A percentile compares a stretch with the other conserved stretches of the same genome.
Conservation (phyloP, 2,113 vertebrate species). For the Pampusana beccarii region DNA sequence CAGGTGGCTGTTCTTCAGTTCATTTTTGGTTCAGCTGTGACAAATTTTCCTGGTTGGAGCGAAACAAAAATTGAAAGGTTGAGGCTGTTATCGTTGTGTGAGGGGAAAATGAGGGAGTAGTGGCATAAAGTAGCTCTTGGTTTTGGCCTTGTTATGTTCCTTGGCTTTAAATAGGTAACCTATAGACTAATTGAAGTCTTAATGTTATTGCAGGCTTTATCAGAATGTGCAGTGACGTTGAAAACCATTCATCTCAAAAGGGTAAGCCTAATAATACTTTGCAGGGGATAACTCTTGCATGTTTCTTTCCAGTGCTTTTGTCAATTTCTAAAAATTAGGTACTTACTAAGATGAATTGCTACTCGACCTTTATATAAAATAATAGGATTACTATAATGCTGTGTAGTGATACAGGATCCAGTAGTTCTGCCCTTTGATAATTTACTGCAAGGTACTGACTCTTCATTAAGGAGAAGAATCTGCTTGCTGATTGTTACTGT, state of each 20-base stretch:
- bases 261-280: conserved; percentile 74
- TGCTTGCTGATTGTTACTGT: not conserved
- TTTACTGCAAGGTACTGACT: not conserved
- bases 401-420: not conserved
- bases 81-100: not conserved
- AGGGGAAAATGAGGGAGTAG: not conserved
- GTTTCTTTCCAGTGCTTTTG: not conserved
- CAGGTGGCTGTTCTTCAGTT: not conserved
- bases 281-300: not conserved
- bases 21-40: not conserved
- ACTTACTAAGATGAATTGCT: not conserved
- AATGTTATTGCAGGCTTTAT: conserved; percentile 84
- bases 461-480: not conserved
- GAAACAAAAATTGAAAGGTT: not conserved
- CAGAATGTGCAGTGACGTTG: conserved; percentile 92
- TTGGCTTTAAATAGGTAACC: not conserved
- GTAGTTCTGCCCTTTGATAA: not conserved
- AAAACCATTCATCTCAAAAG: conserved; percentile 97
- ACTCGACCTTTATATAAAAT: not conserved
- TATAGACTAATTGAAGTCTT: not conserved
- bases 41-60: not conserved
- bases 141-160: not conserved
- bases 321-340: not conserved
- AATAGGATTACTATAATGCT: not conserved
- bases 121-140: not conserved